Evolutionary conservation across 2,888 invertebrate species (phyloP), one percentile per base, ranked within the genome.

Genomic region (Drosophila aldrichi): DNA sequence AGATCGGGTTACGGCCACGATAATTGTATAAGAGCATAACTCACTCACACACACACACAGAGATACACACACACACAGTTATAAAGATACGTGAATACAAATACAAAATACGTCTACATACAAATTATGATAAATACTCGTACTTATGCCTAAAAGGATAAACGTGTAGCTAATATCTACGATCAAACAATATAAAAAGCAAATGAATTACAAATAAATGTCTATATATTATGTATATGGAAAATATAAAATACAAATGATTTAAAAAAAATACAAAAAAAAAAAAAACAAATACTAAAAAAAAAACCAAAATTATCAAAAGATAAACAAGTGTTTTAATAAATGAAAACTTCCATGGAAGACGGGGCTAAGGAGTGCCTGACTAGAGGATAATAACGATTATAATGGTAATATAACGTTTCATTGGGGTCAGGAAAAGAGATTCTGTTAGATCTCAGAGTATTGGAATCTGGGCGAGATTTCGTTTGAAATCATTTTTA

Each of bases 121-220:
- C 58, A 77, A 74, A 58, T 70, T 66, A 82, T 78, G 68, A 75
- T 73, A 79, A 77, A 80, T 85, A 77, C 86, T 83, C 83, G 83
- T 86, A 86, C 71, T 77, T 86, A 83, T 75, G 83, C 83, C 83
- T 84, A 81, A 83, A 84, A 86, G 83, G 83, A 86, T 84, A 86
- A 79, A 81, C 81, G 79, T 86, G 76, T 86, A 86, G 83, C 32
- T 81, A 86, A 83, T 54, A 54, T 79, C 83, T 83, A 86, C 83
- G 72, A 72, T 62, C 72, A 70, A 40, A 20, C 41, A 41, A 41
- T 38, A 22, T 8, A 18, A 49, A 51, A 32, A 14, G 7, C 14
- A 18, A 65, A 76, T 74, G 68, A 76, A 76, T 77, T 77, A 83
- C 75, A 83, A 83, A 75, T 84, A 81, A 84, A 86, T 84, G 83